Evolutionary conservation across 2,113 vertebrate genomes (phyloP), one percentile per base, ranked within the genome.

Genomic region (Psettodes erumei): DNA sequence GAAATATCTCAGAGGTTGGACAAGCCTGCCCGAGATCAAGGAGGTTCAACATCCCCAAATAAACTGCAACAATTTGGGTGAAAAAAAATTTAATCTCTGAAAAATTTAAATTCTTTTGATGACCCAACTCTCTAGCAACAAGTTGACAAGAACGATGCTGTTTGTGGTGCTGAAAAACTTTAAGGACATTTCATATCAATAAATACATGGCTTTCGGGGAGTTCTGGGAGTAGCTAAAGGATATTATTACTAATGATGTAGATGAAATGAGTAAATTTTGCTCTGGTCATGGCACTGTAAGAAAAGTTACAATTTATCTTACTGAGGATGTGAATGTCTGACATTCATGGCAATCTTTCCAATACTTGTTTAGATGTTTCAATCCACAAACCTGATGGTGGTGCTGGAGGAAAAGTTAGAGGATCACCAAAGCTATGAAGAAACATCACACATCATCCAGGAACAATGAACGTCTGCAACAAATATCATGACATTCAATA

Each of bases 1-100:
- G 37, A 86, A 82, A 80, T 78, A 64, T 61, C 40, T 23, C 56
- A 54, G 50, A 74, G 42, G 38, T 80, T 10, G 61, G 23, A 78
- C 8, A 16, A 55, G 58, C 8, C 42, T 5, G 50, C 10, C 21
- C 33, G 45, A 61, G 50, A 65, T 70, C 53, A 77, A n/a, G 30
- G 58, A 50, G 43, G 62, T 55, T 32, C 53, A 60, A 71, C 37
- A 19, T 63, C 23, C 1, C 4, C 16, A 8, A 9, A 18, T 50
- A 59, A 21, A 59, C 27, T n/a, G 13, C 19, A 27, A 65, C 66
- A 30, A 43, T 71, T 4, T 25, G 23, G 5, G 45, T 19, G 27
- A 8, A 64, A 65, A 33, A 6, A 69, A 54, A 30, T n/a, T n/a
- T n/a, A n/a, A n/a, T n/a, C n/a, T n/a, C n/a, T n/a, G n/a, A n/a